A percentile compares a stretch with the other conserved stretches of the same genome.
Conservation (phyloP, 1,140 invertebrate species). For the Cydia strobilella region DNA sequence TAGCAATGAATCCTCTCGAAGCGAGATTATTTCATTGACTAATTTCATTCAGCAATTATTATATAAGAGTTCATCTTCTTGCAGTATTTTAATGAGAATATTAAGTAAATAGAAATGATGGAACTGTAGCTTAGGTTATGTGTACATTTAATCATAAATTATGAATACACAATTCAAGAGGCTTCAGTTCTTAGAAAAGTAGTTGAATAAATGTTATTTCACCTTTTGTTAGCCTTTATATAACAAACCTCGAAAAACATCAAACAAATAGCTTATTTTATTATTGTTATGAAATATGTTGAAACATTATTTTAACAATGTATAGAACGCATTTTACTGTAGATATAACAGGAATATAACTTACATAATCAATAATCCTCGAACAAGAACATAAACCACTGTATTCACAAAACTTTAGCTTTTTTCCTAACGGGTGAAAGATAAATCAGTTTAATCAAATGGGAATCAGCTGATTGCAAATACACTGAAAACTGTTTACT, state of each 20-base stretch:
- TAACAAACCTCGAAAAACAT: not conserved
- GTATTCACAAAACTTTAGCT: conserved; percentile 8
- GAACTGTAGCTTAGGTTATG: not conserved
- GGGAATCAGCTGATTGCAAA: conserved; percentile 26
- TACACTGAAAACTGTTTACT: conserved; percentile 47
- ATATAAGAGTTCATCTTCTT: too few species aligned
- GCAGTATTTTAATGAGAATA: too few species aligned
- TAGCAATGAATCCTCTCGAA: too few species aligned
- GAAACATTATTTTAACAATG: not conserved
- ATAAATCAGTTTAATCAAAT: conserved; percentile 6
- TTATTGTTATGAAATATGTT: not conserved
- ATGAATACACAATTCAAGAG: not conserved
- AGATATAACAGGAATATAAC: not conserved
- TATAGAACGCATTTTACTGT: not conserved
- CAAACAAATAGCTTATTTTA: not conserved
- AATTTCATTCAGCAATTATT: too few species aligned
- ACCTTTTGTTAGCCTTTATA: not conserved
- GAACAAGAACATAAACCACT: not conserved
- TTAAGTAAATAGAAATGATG: too few species aligned
- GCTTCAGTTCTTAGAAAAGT: not conserved
- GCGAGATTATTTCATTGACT: too few species aligned
- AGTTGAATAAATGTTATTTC: not conserved
- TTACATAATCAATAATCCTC: not conserved
- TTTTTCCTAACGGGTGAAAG: not conserved
- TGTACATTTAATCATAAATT: not conserved